A percentile compares a stretch with the other conserved stretches of the same genome.
phyloP scores from a whole-genome alignment of 2,113 vertebrate genomes.

The Megalops atlanticus region DNA sequence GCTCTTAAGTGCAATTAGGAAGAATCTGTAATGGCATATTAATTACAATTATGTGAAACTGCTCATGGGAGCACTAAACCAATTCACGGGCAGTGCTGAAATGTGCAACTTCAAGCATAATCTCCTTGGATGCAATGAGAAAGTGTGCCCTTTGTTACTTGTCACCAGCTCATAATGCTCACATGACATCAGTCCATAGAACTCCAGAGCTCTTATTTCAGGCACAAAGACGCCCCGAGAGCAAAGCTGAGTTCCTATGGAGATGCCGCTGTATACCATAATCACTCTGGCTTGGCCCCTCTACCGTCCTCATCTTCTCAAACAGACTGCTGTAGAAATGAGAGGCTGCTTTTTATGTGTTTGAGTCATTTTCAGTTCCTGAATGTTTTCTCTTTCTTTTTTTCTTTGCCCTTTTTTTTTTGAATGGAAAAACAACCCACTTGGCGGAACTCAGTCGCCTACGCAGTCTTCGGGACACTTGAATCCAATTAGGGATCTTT shows the following conservation, averaged over 20 bases:
- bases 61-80: conserved; percentile 39
- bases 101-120: not conserved
- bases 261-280: not conserved
- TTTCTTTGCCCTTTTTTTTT: not conserved
- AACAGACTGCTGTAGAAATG: too few relatives aligned
- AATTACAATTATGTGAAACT: conserved; percentile 61
- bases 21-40: conserved; percentile 47
- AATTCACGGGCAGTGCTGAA: not conserved
- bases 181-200: not conserved
- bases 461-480: not conserved
- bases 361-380: not conserved
- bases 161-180: not conserved
- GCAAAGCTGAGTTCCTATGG: not conserved
- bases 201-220: not conserved
- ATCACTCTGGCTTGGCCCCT: not conserved
- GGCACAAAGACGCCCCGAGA: not conserved
- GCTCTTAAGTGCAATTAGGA: conserved; percentile 56
- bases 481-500: conserved; percentile 10
- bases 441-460: not conserved
- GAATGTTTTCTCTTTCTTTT: not conserved
- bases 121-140: not conserved
- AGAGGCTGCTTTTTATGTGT: too few relatives aligned
- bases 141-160: too few relatives aligned
- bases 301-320: not conserved
- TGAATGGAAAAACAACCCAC: not conserved